These are phyloP conservation scores for Epinephelus cyanopodus DNA, from an alignment of 2,113 vertebrate genomes.

Conservation along the genomic window DNA sequence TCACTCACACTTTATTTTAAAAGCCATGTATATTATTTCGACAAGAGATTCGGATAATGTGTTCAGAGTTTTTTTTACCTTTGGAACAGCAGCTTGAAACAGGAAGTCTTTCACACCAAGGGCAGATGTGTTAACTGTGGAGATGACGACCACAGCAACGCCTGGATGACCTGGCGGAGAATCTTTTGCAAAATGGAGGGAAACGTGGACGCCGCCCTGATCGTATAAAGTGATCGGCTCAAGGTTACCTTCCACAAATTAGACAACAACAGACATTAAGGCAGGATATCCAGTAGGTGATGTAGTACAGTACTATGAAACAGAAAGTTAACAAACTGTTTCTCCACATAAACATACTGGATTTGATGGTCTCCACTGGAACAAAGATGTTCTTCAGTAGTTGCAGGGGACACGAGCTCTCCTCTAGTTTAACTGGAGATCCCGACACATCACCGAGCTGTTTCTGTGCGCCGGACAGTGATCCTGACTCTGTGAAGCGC, in stretches of 20 bases:
- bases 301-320: neutral
- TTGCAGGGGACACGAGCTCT: constrained; percentile 22
- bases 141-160: constrained; percentile 88
- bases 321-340: neutral
- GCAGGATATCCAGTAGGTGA: neutral
- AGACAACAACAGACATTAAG: neutral
- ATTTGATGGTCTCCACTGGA: constrained; percentile 86
- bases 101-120: constrained; percentile 83
- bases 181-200: constrained; percentile 89
- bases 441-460: constrained; percentile 4
- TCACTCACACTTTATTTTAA: neutral
- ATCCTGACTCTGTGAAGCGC: constrained; percentile 35
- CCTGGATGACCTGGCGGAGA: constrained; percentile 76
- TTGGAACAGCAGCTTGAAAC: constrained; percentile 91
- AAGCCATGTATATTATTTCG: neutral
- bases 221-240: constrained; percentile 86
- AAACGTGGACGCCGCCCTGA: constrained; percentile 84
- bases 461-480: constrained; percentile 26
- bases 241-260: constrained; percentile 80
- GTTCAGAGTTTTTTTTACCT: constrained; percentile 82
- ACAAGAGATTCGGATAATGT: neutral
- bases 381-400: constrained; percentile 86
- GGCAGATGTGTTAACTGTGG: constrained; percentile 89
- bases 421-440: constrained; percentile 28
- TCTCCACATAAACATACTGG: constrained; percentile 80